Evolutionary conservation across 2,797 vertebrate species (phyloP).

Genomic region (Alcedo quadribrachys): DNA sequence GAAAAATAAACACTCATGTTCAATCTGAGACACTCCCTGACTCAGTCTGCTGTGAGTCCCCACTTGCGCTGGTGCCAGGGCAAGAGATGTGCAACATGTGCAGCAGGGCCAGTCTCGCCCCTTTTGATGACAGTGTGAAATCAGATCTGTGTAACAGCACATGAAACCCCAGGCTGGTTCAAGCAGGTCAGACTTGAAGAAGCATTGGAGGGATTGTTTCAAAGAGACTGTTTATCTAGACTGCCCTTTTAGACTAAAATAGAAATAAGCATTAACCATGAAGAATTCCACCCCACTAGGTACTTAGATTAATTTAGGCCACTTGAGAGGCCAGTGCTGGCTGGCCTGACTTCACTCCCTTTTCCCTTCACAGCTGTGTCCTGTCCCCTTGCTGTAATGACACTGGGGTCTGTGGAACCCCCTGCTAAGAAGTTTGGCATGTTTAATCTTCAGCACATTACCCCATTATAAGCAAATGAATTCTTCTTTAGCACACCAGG

Average conservation of each 20-base stretch:
- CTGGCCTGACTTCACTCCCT: background rate
- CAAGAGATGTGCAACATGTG: background rate
- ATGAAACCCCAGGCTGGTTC: background rate
- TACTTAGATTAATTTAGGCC: background rate
- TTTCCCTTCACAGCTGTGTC: background rate
- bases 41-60: background rate
- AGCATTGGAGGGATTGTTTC: background rate
- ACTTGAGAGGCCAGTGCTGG: background rate
- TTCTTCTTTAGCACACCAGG: background rate
- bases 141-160: background rate
- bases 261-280: background rate
- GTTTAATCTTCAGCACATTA: background rate
- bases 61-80: background rate
- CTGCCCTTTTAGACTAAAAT: slow-evolving; percentile 7
- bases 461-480: background rate
- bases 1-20: background rate
- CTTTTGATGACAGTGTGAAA: slow-evolving; percentile 21
- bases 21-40: background rate
- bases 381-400: background rate
- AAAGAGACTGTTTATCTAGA: slow-evolving; percentile 9
- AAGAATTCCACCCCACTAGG: background rate
- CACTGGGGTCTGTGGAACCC: background rate
- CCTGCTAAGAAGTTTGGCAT: accelerated
- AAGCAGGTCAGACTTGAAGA: background rate
- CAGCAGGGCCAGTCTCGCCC: background rate